These are phyloP conservation scores for Pipistrellus kuhlii DNA, from an alignment of 2,797 vertebrate species.

Conservation along the genomic window DNA sequence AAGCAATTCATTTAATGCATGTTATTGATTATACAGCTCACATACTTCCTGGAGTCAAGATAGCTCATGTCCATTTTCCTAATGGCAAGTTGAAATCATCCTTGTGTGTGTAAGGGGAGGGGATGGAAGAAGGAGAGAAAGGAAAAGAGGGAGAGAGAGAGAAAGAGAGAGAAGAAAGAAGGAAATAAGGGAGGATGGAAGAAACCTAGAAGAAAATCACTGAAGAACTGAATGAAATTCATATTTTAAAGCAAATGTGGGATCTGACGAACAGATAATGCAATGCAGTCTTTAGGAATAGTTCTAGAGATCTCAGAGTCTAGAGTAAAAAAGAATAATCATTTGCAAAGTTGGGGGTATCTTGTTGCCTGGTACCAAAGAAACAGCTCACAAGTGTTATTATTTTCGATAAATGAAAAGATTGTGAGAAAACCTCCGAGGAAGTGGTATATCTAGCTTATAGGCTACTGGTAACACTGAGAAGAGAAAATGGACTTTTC, in stretches of 20 bases:
- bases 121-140: not conserved
- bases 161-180: not conserved
- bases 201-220: not conserved
- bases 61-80: slow-evolving; percentile 15
- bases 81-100: not conserved
- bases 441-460: not conserved
- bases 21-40: slow-evolving; percentile 8
- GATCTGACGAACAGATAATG: not conserved
- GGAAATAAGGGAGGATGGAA: not conserved
- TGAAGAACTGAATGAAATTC: not conserved
- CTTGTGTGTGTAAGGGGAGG: not conserved
- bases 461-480: not conserved
- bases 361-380: not conserved
- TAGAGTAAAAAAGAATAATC: not conserved
- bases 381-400: not conserved
- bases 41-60: not conserved
- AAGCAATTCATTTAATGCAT: slow-evolving; percentile 41
- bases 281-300: not conserved
- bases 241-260: not conserved
- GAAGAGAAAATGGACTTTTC: not conserved
- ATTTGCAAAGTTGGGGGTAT: not conserved
- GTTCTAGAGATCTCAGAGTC: not conserved
- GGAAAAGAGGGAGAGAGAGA: not conserved
- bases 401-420: not conserved
- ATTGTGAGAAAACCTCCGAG: not conserved